Conservation (phyloP, 1,140 invertebrate genomes). For the Ips typographus region DNA sequence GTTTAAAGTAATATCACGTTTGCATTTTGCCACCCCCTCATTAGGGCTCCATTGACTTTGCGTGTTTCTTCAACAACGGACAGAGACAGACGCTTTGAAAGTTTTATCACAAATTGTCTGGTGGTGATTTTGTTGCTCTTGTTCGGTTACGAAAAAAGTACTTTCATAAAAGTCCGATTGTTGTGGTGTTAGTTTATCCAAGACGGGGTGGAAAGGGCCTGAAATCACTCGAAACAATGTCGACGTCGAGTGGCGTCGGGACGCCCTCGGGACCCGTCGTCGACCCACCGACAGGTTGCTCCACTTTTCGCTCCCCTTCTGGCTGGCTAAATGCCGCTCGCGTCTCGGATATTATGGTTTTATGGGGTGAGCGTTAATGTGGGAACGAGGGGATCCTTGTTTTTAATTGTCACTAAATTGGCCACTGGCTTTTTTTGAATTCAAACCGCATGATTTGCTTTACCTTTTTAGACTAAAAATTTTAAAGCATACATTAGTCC, state of each 20-base stretch:
- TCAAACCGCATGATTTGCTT: not conserved
- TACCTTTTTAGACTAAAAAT: not conserved
- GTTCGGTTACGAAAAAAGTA: no score
- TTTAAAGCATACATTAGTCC: no score
- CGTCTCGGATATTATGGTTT: slow-evolving; percentile 18
- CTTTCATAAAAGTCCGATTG: no score
- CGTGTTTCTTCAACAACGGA: slow-evolving; percentile 2
- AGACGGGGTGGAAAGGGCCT: no score
- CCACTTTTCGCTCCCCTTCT: slow-evolving; percentile 14
- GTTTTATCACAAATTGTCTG: not conserved
- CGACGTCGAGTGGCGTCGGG: slow-evolving; percentile 13
- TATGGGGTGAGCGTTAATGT: slow-evolving; percentile 21
- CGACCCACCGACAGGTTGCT: slow-evolving; percentile 24
- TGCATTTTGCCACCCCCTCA: slow-evolving; percentile 1
- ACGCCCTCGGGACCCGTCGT: slow-evolving; percentile 24
- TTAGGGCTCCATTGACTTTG: not conserved
- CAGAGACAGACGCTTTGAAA: not conserved
- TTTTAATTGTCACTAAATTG: slow-evolving; percentile 10
- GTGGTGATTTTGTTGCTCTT: no score
- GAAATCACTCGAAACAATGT: no score
- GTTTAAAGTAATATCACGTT: slow-evolving; percentile 4
- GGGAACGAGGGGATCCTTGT: not conserved
- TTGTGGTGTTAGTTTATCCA: no score
- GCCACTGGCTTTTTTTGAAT: not conserved
- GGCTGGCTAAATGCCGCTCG: slow-evolving; percentile 8